phyloP scores from a whole-genome alignment of 2,113 vertebrate species.

The Ochotona curzoniae region DNA sequence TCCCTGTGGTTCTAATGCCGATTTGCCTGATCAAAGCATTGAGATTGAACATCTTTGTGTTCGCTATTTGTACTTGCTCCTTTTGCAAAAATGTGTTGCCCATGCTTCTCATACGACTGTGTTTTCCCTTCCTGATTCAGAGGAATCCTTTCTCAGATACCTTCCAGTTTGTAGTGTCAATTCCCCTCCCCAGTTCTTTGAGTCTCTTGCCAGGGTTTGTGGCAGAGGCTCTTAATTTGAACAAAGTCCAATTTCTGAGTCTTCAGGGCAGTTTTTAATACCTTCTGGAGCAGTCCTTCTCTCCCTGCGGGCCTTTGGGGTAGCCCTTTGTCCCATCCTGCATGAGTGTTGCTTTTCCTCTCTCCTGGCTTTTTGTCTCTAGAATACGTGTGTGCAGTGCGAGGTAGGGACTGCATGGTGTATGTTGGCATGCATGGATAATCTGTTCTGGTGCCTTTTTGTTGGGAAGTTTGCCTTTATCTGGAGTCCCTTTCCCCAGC shows the following conservation, averaged over 20 bases:
- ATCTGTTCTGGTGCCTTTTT: neutral
- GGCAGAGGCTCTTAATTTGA: slow-evolving; percentile 28
- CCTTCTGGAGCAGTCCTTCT: neutral
- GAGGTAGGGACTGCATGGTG: neutral
- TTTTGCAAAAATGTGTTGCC: neutral
- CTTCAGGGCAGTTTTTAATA: neutral
- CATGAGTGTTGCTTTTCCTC: slow-evolving; percentile 7
- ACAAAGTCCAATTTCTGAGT: neutral
- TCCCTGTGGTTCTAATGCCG: neutral
- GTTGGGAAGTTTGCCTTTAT: neutral
- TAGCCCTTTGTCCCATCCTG: neutral
- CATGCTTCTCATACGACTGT: neutral
- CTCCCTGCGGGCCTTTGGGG: neutral
- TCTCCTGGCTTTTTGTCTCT: neutral
- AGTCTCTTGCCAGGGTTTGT: neutral
- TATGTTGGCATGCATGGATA: neutral
- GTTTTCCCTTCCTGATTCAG: neutral
- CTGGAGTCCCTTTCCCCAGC: neutral
- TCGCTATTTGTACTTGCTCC: neutral
- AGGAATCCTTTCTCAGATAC: neutral
- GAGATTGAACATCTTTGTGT: neutral
- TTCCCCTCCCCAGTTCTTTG: neutral
- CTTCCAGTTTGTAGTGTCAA: neutral
- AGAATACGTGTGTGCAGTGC: neutral
- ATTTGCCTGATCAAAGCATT: neutral